These are phyloP conservation scores for Kryptolebias marmoratus DNA, from an alignment of 2,113 vertebrate species.

Conservation along the genomic window DNA sequence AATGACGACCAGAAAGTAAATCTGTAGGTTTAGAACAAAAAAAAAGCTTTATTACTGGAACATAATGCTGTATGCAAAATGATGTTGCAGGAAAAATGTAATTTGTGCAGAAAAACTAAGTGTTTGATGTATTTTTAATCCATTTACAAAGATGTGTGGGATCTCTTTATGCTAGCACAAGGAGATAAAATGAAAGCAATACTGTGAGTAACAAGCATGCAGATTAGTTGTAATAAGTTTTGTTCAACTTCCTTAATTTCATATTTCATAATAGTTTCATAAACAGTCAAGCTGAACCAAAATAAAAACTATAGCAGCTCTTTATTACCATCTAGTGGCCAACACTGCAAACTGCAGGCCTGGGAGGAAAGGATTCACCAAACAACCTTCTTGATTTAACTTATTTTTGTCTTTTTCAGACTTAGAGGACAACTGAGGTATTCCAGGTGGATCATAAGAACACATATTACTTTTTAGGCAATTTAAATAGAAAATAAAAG, in stretches of 20 bases:
- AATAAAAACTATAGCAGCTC: background rate
- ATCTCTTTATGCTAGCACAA: background rate
- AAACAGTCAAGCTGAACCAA: background rate
- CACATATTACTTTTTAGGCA: too few relatives aligned
- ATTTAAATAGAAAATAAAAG: too few relatives aligned
- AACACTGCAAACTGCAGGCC: background rate
- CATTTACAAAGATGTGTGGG: background rate
- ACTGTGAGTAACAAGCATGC: background rate
- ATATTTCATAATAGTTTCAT: background rate
- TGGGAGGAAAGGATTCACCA: background rate
- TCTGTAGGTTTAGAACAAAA: background rate
- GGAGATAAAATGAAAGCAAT: background rate
- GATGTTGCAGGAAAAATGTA: background rate
- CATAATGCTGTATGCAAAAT: background rate
- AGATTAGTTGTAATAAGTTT: background rate
- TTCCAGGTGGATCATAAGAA: too few relatives aligned
- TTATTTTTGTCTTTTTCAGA: background rate
- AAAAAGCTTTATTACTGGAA: background rate
- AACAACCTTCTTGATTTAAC: background rate
- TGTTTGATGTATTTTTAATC: background rate
- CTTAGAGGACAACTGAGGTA: too few relatives aligned
- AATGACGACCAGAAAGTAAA: constrained; percentile 29
- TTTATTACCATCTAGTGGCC: constrained; percentile 50
- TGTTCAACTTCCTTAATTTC: background rate
- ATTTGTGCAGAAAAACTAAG: background rate